These are phyloP conservation scores for Brachyrhaphis roseni DNA, from an alignment of 2,797 vertebrate species.

Conservation along the genomic window DNA sequence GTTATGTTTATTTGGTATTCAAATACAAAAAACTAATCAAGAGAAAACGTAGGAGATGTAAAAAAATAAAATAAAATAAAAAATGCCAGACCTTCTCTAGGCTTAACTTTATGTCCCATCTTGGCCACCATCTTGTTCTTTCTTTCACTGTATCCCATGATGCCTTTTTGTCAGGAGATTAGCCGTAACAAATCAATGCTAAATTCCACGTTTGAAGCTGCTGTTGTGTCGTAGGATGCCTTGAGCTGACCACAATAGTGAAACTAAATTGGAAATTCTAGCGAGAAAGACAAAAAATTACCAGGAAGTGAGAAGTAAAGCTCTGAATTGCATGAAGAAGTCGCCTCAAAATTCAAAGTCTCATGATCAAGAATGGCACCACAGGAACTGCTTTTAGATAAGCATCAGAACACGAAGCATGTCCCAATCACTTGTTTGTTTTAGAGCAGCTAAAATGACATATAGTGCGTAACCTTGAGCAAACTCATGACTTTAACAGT, in stretches of 20 bases:
- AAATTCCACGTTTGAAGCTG: background rate
- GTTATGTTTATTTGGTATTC: background rate
- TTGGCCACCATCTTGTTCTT: background rate
- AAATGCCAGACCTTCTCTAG: background rate
- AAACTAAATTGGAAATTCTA: background rate
- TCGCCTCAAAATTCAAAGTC: background rate
- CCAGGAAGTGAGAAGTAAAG: background rate
- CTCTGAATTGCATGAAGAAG: background rate
- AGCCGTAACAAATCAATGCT: background rate
- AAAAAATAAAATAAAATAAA: background rate
- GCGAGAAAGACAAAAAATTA: background rate
- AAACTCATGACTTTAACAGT: slow-evolving; percentile 20
- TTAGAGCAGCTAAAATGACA: background rate
- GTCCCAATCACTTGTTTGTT: background rate
- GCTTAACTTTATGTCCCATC: background rate
- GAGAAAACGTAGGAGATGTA: background rate
- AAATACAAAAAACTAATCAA: background rate
- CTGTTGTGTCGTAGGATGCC: background rate
- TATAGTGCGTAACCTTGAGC: background rate
- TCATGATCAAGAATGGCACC: background rate
- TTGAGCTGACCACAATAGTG: background rate
- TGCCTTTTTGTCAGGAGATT: background rate
- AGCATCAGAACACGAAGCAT: background rate
- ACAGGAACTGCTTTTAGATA: background rate
- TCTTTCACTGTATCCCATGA: background rate